Base-by-base conservation (phyloP, 2,888 invertebrate genomes). In the Aporophyla lueneburgensis region DNA sequence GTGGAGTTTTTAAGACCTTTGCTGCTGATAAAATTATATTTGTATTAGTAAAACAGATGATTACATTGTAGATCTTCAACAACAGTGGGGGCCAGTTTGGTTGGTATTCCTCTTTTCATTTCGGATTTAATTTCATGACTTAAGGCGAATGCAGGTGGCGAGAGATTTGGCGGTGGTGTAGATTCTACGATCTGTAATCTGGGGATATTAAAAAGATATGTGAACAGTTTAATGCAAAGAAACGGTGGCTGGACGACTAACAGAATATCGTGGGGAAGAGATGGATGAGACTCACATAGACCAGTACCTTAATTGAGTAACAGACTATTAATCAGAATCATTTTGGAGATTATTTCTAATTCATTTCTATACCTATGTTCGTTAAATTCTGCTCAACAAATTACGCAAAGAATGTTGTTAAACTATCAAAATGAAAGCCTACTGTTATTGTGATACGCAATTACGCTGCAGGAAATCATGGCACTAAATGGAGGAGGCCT, bases 21-120 rank as follows among this genome's bases (percentile, higher is more conserved):
- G 21, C 19, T 59, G 19, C 27, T 59, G 33, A 59, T 61, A 12
- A 21, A 14, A 40, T 40, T 14, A 40, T 40, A 62, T 40, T 33
- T 33, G 19, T 59, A 21, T 33, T 24, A 24, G 24, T 43, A 66
- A 75, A 56, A 53, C 5, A 58, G 33, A 49, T 69, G 54, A 74
- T 86, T 89, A 94, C 95, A 86, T 58, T 82, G 33, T 56, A 95
- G 85, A 27, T 87, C 91, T 12, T 81, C 53, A 9, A 87, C 81
- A 21, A 94, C 74, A 49, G 87, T 88, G 1, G 92, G 92, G 1
- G 94, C 86, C 12, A 94, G 73, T 79, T 89, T 89, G 2, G 76
- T 67, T 2, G 93, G 92, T 9, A 95, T 85, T 14, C 92, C 91
- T 61, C 86, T 86, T 7, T 87, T 82, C 87, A 95, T 87, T 85